phyloP scores from a whole-genome alignment of 2,113 vertebrate genomes.

The Paradoxurus hermaphroditus region DNA sequence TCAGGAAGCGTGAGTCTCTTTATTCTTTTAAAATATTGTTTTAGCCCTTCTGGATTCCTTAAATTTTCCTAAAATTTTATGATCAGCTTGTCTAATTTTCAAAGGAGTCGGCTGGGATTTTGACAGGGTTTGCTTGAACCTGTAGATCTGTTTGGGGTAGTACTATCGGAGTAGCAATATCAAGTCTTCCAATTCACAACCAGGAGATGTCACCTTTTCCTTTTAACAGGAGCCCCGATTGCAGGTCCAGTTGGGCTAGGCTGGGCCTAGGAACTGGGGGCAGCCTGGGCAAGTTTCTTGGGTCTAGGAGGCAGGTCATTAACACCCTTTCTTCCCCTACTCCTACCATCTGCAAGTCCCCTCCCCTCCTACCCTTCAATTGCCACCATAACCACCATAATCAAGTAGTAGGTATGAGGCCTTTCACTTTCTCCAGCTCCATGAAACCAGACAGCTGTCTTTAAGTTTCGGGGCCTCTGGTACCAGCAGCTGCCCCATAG shows the following conservation, averaged over 20 bases:
- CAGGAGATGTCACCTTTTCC: not conserved
- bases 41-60: not conserved
- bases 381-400: conserved; percentile 12
- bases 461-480: not conserved
- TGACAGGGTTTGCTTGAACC: not conserved
- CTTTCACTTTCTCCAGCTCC: conserved; percentile 71
- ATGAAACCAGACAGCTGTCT: not conserved
- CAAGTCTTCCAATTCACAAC: not conserved
- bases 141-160: not conserved
- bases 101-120: not conserved
- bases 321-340: not conserved
- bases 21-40: not conserved
- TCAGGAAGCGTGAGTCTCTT: not conserved
- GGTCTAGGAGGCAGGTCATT: not conserved
- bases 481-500: not conserved
- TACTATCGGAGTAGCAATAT: not conserved
- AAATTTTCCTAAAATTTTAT: conserved; percentile 1
- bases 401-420: conserved; percentile 66
- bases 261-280: not conserved
- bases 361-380: conserved; percentile 76
- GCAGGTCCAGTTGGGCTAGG: not conserved
- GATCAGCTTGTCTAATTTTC: not conserved
- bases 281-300: not conserved
- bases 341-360: no score
- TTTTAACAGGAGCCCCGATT: not conserved